Percentiles rank a stretch among this genome's conserved stretches.
phyloP scores from a whole-genome alignment of 2,113 vertebrate genomes.

The Pseudorectes ferrugineus region DNA sequence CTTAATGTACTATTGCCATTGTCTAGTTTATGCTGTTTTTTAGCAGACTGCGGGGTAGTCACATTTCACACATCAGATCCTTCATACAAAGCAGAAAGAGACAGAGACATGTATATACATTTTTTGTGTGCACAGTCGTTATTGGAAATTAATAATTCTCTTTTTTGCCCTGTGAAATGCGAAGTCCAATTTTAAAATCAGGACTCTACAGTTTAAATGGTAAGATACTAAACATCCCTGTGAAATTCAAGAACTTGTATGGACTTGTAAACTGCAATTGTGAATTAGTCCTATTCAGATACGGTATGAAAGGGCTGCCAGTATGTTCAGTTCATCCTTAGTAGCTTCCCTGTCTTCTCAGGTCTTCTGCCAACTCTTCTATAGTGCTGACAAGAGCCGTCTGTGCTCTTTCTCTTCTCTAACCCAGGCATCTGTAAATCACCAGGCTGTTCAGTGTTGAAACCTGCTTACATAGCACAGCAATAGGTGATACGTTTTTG shows the following conservation, averaged over 20 bases:
- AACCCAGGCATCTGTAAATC: background rate
- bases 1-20: background rate
- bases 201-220: background rate
- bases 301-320: background rate
- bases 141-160: background rate
- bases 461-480: background rate
- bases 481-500: background rate
- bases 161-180: background rate
- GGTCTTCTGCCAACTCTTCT: background rate
- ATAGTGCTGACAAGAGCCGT: background rate
- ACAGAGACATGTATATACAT: background rate
- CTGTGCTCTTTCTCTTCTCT: background rate
- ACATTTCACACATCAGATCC: background rate
- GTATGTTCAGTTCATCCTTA: background rate
- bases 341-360: background rate
- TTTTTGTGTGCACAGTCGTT: background rate
- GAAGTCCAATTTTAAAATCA: background rate
- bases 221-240: background rate
- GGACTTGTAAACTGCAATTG: background rate
- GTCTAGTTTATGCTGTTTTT: background rate
- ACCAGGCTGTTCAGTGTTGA: background rate
- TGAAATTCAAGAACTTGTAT: background rate
- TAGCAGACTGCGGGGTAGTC: background rate
- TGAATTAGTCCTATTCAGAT: background rate
- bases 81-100: background rate